phyloP scores from a whole-genome alignment of 2,797 vertebrate species.

The Steatocranus sp. region DNA sequence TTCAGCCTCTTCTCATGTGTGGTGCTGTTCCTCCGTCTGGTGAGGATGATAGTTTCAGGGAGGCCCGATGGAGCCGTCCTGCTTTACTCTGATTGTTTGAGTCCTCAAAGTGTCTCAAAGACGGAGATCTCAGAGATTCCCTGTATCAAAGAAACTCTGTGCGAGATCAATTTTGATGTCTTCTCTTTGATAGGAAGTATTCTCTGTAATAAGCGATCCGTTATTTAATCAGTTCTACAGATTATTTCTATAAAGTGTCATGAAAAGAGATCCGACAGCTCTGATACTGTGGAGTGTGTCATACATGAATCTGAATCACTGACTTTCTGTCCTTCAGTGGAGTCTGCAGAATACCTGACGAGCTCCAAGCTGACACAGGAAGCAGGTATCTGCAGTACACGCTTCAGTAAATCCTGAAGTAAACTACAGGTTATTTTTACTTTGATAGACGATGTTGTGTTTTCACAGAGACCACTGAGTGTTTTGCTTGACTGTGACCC shows the following conservation, averaged over 20 bases:
- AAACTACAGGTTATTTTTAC: background rate
- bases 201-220: rapidly evolving
- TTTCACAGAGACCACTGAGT: background rate
- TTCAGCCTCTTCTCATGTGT: background rate
- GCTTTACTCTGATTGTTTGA: background rate
- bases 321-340: background rate
- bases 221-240: background rate
- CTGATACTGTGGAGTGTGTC: rapidly evolving
- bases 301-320: rapidly evolving
- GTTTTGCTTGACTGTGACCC: background rate
- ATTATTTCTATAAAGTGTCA: background rate
- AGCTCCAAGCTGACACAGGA: conserved; percentile 51
- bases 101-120: background rate
- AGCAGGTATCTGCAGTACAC: conserved; percentile 12
- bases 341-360: background rate
- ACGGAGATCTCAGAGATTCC: background rate
- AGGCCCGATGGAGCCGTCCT: background rate
- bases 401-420: too few relatives aligned
- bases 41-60: background rate
- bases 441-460: background rate
- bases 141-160: background rate
- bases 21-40: background rate
- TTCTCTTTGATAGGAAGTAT: background rate
- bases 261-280: background rate
- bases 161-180: background rate